Evolutionary conservation across 2,113 vertebrate genomes (phyloP), one percentile per base, ranked within the genome.

Genomic region (Struthio camelus): DNA sequence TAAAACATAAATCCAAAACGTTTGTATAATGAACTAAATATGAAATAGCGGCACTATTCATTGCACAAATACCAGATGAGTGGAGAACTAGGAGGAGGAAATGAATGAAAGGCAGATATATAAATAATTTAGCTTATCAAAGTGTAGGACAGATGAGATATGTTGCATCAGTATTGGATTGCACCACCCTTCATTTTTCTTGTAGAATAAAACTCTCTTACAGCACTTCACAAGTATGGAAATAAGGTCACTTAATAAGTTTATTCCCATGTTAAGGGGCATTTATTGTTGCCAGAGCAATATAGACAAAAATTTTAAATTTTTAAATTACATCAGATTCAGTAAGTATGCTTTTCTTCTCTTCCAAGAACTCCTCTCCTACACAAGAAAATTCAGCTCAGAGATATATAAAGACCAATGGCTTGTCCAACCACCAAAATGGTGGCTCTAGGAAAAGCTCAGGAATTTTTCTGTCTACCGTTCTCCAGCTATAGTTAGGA

Each of bases 391-490:
- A 69, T 77, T 88, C 11, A 69, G 0, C 6, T 91, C 61, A 79
- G 34, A 54, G 4, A 8, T 51, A 50, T 22, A 16, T 72, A 59
- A 56, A 66, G 4, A 14, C 53, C 58, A 58, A 75, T 20, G 30
- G 2, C 8, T 75, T 89, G 4, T 44, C 30, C 70, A 64, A 78
- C 4, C 53, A 2, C 1, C 17, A 50, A 70, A 91, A 85, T 18
- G 5, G 6, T 14, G 56, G 1, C 11, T 64, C 22, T 66, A 32
- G 18, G 14, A 11, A 89, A 89, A 81, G 83, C 4, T 27, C 11
- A 17, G 3, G 9, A 20, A 3, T 1, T 1, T 6, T 36, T 34
- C 18, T 53, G 58, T 27, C 25, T 53, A 0, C 32, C 27, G 12
- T 79, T 91, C 54, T 81, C 11, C 34, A 81, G 14, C 3, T 80